A percentile compares a stretch with the other conserved stretches of the same genome.
Evolutionary conservation across 2,888 invertebrate genomes (phyloP).

Genomic region (Fragum sueziense): DNA sequence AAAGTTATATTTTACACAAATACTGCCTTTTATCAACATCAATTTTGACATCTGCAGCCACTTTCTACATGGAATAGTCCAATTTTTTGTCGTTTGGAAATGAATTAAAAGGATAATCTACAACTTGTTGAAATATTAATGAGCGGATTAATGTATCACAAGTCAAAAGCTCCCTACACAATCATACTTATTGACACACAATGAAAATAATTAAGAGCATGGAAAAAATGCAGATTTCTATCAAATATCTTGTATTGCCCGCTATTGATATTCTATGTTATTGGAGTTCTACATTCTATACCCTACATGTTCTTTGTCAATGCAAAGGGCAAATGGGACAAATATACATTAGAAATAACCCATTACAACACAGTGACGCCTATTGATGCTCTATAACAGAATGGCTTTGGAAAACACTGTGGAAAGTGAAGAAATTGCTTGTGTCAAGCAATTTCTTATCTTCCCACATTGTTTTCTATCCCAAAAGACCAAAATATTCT

Average conservation of each 20-base stretch:
- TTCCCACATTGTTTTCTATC: not conserved
- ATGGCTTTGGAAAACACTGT: not conserved
- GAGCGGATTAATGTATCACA: not conserved
- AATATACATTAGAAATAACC: not conserved
- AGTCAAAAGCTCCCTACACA: not conserved
- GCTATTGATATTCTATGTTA: not conserved
- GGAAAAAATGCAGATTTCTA: not conserved
- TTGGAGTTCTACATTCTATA: not conserved
- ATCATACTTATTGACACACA: not conserved
- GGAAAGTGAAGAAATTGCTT: not conserved
- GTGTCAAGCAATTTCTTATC: not conserved
- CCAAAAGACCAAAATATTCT: too few relatives aligned
- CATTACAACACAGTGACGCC: too few relatives aligned
- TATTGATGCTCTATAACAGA: too few relatives aligned
- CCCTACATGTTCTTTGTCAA: not conserved
- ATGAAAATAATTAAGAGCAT: not conserved
- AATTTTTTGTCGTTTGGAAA: too few relatives aligned
- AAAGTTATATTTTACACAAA: too few relatives aligned
- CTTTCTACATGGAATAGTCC: too few relatives aligned
- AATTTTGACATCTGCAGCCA: too few relatives aligned
- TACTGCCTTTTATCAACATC: too few relatives aligned
- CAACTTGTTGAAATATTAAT: not conserved
- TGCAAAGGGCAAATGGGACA: not conserved
- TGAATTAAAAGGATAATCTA: too few relatives aligned
- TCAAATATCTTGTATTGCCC: not conserved